Evolutionary conservation across 1,140 invertebrate genomes (phyloP).

Genomic region (Globodera ellingtonae): DNA sequence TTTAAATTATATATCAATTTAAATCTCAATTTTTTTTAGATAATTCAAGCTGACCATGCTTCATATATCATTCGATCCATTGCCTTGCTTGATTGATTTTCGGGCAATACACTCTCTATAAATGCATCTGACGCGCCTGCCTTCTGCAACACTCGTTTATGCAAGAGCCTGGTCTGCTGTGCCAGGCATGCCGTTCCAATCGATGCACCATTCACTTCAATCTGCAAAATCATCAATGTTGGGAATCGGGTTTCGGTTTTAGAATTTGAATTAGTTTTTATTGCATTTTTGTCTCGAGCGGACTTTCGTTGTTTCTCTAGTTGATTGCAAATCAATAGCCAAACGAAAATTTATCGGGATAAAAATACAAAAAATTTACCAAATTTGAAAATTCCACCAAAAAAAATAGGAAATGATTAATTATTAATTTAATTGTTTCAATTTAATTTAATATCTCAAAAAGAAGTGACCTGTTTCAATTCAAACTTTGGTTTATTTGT

Average conservation of each 20-base stretch:
- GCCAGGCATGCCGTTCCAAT: slow-evolving; percentile 70
- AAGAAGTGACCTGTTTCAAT: slow-evolving; percentile 47
- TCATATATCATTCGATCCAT: slow-evolving; percentile 52
- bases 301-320: too few relatives aligned
- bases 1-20: background rate
- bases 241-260: too few relatives aligned
- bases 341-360: too few relatives aligned
- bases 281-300: too few relatives aligned
- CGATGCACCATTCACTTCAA: slow-evolving; percentile 94
- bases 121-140: too few relatives aligned
- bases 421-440: too few relatives aligned
- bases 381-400: too few relatives aligned
- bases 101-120: slow-evolving; percentile 42
- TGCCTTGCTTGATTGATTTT: slow-evolving; percentile 52
- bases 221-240: slow-evolving; percentile 67
- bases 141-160: background rate
- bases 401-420: too few relatives aligned
- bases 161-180: slow-evolving; percentile 76
- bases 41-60: slow-evolving; percentile 45
- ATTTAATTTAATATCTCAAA: slow-evolving; percentile 32
- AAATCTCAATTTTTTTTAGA: background rate
- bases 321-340: too few relatives aligned
- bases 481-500: slow-evolving; percentile 29
- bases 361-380: too few relatives aligned
- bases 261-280: too few relatives aligned